Base-by-base conservation (phyloP, 2,888 invertebrate species). In the Cerceris rybyensis region DNA sequence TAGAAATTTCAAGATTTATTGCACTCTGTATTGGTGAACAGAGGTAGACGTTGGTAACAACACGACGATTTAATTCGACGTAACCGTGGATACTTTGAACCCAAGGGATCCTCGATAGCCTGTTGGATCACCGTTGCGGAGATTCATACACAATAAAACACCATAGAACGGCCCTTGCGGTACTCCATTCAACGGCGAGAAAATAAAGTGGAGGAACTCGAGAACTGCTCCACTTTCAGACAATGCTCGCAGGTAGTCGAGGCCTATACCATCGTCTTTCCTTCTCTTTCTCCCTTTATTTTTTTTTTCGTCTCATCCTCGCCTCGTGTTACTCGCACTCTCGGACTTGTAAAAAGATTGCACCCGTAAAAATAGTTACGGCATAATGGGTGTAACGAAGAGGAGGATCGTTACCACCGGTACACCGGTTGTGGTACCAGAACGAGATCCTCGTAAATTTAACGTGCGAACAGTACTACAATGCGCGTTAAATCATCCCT, bases 161-260 rank as follows among this genome's bases (percentile, higher is more conserved):
- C 46, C 61, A 64, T 70, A 70, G 74, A 80, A 57, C 72, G 77
- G 80, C 79, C 78, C 81, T 88, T 85, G 86, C 86, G 86, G 87
- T 86, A 86, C 84, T 88, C 84, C 84, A 86, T 88, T 87, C 74
- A 84, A 74, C 75, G 75, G 64, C 68, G 80, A 78, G 83, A 81
- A 84, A 87, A 88, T 88, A 89, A 86, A 88, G 86, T 87, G 82
- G 74, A 81, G 82, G 82, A 88, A 88, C 87, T 88, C 81, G 88
- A 89, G 89, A 86, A 85, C 84, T 89, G 87, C 87, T 88, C 87
- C 86, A 88, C 80, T 87, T 89, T 55, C 84, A 79, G 74, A 88
- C 88, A 90, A 88, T 88, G 81, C 76, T 71, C 78, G 85, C 88
- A 88, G 88, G 88, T 88, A 89, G 80, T 77, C 74, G 67, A 66